phyloP scores from a whole-genome alignment of 2,113 vertebrate genomes.

The Monopterus albus region DNA sequence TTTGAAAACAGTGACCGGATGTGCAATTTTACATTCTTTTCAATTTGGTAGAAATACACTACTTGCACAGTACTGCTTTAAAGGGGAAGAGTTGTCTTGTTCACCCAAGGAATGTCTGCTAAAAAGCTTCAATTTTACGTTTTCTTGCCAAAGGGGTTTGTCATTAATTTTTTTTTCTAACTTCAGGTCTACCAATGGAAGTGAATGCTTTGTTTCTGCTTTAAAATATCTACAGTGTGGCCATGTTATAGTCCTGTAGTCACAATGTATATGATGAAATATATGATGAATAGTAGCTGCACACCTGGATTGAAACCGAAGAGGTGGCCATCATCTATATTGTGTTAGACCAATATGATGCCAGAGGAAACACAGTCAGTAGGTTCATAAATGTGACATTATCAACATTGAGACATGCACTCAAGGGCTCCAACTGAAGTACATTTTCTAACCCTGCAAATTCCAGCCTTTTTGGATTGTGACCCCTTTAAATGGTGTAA shows the following conservation, averaged over 20 bases:
- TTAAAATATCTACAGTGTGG: not conserved
- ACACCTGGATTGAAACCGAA: too few species aligned
- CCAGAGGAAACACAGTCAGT: too few species aligned
- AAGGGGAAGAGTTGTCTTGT: conserved; percentile 31
- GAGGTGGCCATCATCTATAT: not conserved
- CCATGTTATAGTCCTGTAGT: not conserved
- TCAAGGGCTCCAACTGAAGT: not conserved
- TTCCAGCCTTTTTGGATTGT: too few species aligned
- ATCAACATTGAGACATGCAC: not conserved
- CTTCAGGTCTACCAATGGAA: not conserved
- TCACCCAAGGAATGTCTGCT: conserved; percentile 45
- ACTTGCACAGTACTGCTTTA: conserved; percentile 21
- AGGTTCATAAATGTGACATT: too few species aligned
- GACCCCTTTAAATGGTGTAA: not conserved
- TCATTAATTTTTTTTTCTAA: not conserved
- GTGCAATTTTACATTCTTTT: accelerated
- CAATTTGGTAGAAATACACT: not conserved
- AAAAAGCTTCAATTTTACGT: conserved; percentile 37
- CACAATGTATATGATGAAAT: too few species aligned
- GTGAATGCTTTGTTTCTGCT: not conserved
- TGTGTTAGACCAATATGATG: not conserved
- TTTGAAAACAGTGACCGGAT: conserved; percentile 24
- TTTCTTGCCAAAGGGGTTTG: conserved; percentile 33
- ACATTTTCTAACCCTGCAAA: not conserved
- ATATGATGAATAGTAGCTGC: too few species aligned